Base-by-base conservation (phyloP, 2,888 invertebrate genomes). In the Dioctria linearis region DNA sequence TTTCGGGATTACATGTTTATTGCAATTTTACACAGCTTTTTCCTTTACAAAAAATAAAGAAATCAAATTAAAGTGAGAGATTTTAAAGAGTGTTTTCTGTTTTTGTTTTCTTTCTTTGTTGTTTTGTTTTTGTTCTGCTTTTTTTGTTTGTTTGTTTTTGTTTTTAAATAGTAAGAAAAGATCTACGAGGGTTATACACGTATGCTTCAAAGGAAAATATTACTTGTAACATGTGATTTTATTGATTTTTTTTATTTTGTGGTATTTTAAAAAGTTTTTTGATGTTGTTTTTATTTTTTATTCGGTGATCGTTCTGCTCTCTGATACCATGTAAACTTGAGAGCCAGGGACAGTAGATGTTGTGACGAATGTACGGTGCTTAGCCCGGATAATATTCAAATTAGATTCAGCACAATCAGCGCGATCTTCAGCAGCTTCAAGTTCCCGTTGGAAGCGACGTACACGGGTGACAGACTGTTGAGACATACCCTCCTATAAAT, bases 281-380 rank as follows among this genome's bases (percentile, higher is more conserved):
- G 39, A 9, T 79, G 42, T 43, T 79, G 25, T 69, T 63, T 25
- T 25, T n/a, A n/a, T n/a, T 25, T 25, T 25, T 25, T 79, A 81
- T 82, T 83, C 83, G 81, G 86, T 86, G 87, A 92, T 90, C 87
- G 92, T 92, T 87, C 92, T 67, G 79, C 79, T 93, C 91, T 96
- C 96, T 91, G 95, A 95, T 85, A 96, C 96, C 90, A 96, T 92
- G 91, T 96, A 96, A 86, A 96, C 95, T 91, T 95, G 95, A 88
- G 96, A 96, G 87, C 96, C 96, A 90, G 96, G 96, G 86, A 96
- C 95, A 86, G 95, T 93, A 90, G 95, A 95, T 90, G 96, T 96
- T 92, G 97, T 97, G 88, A 97, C 97, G 91, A 97, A 97, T 90
- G 97, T 96, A 92, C 98, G 97, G 92, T 98, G 98, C 92, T 98